A percentile compares a stretch with the other conserved stretches of the same genome.
phyloP scores from a whole-genome alignment of 2,797 vertebrate genomes.

The Alca torda region DNA sequence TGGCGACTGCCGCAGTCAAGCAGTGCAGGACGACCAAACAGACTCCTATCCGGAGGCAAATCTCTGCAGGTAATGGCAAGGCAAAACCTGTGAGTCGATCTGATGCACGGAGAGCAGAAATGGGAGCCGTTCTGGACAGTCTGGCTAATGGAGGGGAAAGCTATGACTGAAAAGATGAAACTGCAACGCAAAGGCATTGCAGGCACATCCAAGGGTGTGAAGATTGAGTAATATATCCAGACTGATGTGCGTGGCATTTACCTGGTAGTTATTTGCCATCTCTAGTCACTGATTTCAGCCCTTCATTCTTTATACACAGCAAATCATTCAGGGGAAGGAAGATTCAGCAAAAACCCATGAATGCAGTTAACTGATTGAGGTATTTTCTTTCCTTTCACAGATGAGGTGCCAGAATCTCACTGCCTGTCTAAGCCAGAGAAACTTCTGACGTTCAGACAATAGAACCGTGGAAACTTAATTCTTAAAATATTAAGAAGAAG shows the following conservation, averaged over 20 bases:
- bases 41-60: not conserved
- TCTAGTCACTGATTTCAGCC: not conserved
- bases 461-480: not conserved
- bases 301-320: not conserved
- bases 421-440: not conserved
- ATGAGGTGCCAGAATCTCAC: not conserved
- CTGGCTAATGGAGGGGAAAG: not conserved
- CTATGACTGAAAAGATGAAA: not conserved
- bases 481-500: not conserved
- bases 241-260: not conserved
- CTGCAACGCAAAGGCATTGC: not conserved
- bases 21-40: not conserved
- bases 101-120: not conserved
- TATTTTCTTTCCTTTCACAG: not conserved
- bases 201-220: not conserved
- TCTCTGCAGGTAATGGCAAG: not conserved
- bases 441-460: not conserved
- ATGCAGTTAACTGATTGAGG: not conserved
- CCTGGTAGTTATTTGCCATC: not conserved
- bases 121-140: rapidly evolving
- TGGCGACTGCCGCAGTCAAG: not conserved
- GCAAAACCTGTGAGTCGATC: not conserved
- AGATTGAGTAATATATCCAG: not conserved
- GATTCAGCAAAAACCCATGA: not conserved
- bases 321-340: not conserved